These are phyloP conservation scores for Symphodus melops DNA, from an alignment of 2,113 vertebrate species.

Conservation along the genomic window DNA sequence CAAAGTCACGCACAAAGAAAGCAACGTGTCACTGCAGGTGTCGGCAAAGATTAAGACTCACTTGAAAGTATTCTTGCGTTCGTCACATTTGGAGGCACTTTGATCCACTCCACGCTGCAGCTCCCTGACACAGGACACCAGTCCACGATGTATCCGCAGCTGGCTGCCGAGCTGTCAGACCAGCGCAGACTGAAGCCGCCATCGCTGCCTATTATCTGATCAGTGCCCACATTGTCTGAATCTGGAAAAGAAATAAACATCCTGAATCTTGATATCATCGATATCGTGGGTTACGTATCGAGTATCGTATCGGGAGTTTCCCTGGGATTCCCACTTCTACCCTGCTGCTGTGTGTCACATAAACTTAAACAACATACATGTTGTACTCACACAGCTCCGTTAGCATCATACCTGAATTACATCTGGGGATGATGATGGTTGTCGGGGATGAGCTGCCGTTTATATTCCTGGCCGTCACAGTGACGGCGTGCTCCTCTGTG, in stretches of 20 bases:
- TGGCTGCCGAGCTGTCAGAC: slow-evolving; percentile 40
- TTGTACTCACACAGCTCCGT: neutral
- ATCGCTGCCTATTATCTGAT: slow-evolving; percentile 6
- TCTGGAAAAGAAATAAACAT: slow-evolving; percentile 19
- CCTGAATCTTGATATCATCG: too few species aligned
- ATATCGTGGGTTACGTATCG: too few species aligned
- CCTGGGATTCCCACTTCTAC: too few species aligned
- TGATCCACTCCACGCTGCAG: slow-evolving; percentile 65
- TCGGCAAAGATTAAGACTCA: slow-evolving; percentile 12
- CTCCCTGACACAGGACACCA: slow-evolving; percentile 57
- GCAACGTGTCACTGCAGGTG: too few species aligned
- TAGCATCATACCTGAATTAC: slow-evolving; percentile 53
- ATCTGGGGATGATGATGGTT: slow-evolving; percentile 44
- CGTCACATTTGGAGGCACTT: slow-evolving; percentile 48
- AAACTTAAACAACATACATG: too few species aligned
- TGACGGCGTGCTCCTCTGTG: slow-evolving; percentile 31
- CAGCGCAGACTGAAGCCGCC: slow-evolving; percentile 71
- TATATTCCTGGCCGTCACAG: slow-evolving; percentile 65
- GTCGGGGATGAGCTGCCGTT: slow-evolving; percentile 68
- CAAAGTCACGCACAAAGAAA: too few species aligned
- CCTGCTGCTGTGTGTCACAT: too few species aligned
- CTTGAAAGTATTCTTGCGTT: slow-evolving; percentile 50
- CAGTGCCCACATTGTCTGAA: neutral
- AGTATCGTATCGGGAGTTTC: too few species aligned
- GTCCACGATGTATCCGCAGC: slow-evolving; percentile 80